A percentile compares a stretch with the other conserved stretches of the same genome.
These are phyloP conservation scores for Lepus oiostolus DNA, from an alignment of 2,797 vertebrate genomes.

Conservation along the genomic window DNA sequence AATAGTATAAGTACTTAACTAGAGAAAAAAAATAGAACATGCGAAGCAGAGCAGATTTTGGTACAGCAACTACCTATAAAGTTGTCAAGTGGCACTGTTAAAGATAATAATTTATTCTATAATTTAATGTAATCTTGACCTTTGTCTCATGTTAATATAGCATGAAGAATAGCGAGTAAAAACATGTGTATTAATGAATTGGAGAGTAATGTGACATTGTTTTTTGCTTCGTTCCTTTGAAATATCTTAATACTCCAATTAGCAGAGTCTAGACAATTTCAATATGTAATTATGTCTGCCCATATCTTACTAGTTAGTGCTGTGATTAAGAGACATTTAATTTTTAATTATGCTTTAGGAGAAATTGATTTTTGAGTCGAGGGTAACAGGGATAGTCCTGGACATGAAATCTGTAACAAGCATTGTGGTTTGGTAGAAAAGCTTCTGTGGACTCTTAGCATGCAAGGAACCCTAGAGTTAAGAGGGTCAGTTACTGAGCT, in stretches of 20 bases:
- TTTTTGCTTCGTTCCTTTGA: conserved; percentile 91
- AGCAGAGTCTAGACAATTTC: conserved; percentile 87
- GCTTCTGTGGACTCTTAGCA: neutral
- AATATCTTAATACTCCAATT: conserved; percentile 93
- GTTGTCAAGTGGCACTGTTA: conserved; percentile 91
- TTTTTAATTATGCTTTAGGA: conserved; percentile 86
- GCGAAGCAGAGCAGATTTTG: conserved; percentile 78
- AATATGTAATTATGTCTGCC: conserved; percentile 87
- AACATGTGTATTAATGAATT: conserved; percentile 92
- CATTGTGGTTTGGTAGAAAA: conserved; percentile 7
- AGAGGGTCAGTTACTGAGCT: neutral
- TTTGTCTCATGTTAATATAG: conserved; percentile 94
- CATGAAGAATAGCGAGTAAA: conserved; percentile 91
- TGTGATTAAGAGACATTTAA: conserved; percentile 86
- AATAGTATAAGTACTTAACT: conserved; percentile 40
- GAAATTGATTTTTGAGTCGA: conserved; percentile 79
- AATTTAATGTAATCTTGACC: conserved; percentile 94
- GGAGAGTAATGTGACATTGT: conserved; percentile 91
- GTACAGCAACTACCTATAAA: conserved; percentile 89
- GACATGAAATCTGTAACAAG: conserved; percentile 47
- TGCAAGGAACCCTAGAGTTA: neutral
- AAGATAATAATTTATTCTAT: conserved; percentile 91
- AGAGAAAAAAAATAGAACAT: conserved; percentile 61
- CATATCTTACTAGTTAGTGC: conserved; percentile 85
- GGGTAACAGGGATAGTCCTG: conserved; percentile 68